Evolutionary conservation across 2,113 vertebrate species (phyloP).

Genomic region (Poeciliopsis prolifica): DNA sequence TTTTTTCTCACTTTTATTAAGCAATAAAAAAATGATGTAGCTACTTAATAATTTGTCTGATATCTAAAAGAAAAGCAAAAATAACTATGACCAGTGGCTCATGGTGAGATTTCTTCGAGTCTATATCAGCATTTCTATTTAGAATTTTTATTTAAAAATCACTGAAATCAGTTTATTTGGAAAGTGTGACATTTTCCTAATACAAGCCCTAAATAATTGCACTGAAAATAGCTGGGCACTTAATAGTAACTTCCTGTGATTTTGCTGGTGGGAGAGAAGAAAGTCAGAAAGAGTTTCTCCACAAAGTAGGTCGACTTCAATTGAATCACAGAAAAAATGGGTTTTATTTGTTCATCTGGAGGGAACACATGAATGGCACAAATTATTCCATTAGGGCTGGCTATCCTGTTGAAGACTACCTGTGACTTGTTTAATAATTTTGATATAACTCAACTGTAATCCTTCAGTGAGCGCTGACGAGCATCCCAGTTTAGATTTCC

Average conservation of each 20-base stretch:
- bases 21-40: background rate
- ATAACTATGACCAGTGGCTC: background rate
- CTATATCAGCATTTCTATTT: background rate
- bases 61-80: background rate
- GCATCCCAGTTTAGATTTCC: conserved; percentile 21
- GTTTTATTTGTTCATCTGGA: conserved; percentile 64
- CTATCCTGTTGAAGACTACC: conserved; percentile 40
- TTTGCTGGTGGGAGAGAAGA: conserved; percentile 24
- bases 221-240: conserved; percentile 29
- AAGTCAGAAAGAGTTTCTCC: conserved; percentile 18
- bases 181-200: conserved; percentile 12
- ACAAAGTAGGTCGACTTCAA: conserved; percentile 65
- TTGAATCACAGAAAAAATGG: conserved; percentile 52
- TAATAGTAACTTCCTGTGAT: conserved; percentile 35
- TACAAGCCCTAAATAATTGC: conserved; percentile 23
- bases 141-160: conserved; percentile 1
- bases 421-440: conserved; percentile 57
- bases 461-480: conserved; percentile 24
- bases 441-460: conserved; percentile 47
- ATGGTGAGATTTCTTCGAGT: background rate
- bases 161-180: conserved; percentile 7
- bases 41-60: background rate
- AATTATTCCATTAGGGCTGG: conserved; percentile 62
- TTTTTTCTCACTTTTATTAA: background rate
- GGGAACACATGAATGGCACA: conserved; percentile 56